Percentiles rank a stretch among this genome's conserved stretches.
Conservation (phyloP, 2,888 invertebrate genomes). For the Eurytoma adleriae region DNA sequence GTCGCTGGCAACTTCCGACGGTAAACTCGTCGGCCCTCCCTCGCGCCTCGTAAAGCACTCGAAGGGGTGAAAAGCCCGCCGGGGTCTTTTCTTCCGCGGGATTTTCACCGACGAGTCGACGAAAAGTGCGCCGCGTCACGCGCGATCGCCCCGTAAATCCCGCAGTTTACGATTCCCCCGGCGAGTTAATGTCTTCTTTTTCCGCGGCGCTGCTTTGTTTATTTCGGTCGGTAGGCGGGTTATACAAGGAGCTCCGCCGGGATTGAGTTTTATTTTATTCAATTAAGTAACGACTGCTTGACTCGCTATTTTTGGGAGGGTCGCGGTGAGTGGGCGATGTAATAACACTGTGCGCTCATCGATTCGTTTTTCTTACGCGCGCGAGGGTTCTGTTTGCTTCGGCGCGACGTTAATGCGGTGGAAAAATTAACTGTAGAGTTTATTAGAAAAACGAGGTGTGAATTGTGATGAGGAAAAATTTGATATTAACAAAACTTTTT, state of each 20-base stretch:
- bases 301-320: neutral
- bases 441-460: no score
- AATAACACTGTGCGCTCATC: no score
- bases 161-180: slow-evolving; percentile 27
- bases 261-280: neutral
- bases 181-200: neutral
- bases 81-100: neutral
- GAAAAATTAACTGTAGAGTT: no score
- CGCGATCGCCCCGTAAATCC: slow-evolving; percentile 42
- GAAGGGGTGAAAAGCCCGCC: slow-evolving; percentile 34
- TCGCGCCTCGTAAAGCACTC: slow-evolving; percentile 39
- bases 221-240: neutral
- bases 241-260: neutral
- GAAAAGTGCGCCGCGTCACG: slow-evolving; percentile 31
- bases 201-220: neutral
- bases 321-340: neutral
- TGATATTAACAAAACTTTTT: no score
- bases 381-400: no score
- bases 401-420: no score
- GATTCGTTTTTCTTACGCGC: no score
- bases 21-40: slow-evolving; percentile 41
- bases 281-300: neutral
- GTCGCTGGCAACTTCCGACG: slow-evolving; percentile 13
- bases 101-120: neutral
- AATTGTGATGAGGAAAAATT: no score